Evolutionary conservation across 2,888 invertebrate genomes (phyloP), one percentile per base, ranked within the genome.

Genomic region (Galeruca laticollis): DNA sequence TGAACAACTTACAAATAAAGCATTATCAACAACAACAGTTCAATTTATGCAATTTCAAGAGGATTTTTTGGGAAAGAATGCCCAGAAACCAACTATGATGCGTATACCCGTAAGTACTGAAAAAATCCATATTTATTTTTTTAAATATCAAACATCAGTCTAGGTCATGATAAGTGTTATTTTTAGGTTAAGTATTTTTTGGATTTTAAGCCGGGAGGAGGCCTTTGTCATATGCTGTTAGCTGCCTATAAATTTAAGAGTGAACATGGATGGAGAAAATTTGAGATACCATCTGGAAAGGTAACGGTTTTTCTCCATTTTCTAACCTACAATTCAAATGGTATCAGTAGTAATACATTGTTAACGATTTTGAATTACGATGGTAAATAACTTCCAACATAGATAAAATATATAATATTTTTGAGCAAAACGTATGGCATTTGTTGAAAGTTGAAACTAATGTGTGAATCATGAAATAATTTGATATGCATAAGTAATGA

Each of bases 21-120:
- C 93, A 62, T 87, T 99, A 80, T 91, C 96, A 0, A 91, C 92
- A 78, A 88, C 98, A 65, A 90, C 96, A 3, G 89, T 96, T 71
- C 97, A 97, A 84, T 89, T 98, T 76, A 90, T 98, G 75, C 97
- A 97, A 86, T 98, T 98, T 86, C 98, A 98, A 87, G 98, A 99
- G 84, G 97, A 97, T 77, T 95, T 94, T 85, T 89, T 98, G 82
- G 98, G 98, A 1, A 97, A 97, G 87, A 95, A 94, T 90, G 94
- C 94, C 61, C 89, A 92, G 61, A 97, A 97, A 83, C 95, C 97
- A 75, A 92, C 93, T 77, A 93, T 94, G 84, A 92, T 94, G 71
- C 90, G 94, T 86, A 91, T 96, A 86, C 96, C 96, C 81, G 95
- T 95, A 88, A 78, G 77, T 73, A 40, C 60, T 70, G 40, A 31